These are phyloP conservation scores for Andrena fulva DNA, from an alignment of 2,888 invertebrate species.

Conservation along the genomic window DNA sequence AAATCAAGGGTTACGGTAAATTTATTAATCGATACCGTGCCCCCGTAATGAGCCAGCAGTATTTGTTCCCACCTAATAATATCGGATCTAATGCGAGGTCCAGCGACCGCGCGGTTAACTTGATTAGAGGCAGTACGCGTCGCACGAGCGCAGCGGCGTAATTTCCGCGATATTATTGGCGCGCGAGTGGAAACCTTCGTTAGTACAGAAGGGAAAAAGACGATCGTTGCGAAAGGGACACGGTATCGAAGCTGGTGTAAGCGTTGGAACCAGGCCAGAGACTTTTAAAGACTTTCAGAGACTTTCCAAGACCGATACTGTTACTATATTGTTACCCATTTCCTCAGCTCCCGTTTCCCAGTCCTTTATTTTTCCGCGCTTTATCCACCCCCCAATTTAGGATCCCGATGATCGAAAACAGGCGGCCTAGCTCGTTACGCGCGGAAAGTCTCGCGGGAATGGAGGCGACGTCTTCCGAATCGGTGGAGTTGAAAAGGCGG, in stretches of 20 bases:
- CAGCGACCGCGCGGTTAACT: slow-evolving; percentile 16
- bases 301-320: no score
- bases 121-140: slow-evolving; percentile 14
- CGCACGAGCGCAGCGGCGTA: not conserved
- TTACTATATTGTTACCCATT: no score
- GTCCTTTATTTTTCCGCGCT: no score
- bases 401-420: slow-evolving; percentile 34
- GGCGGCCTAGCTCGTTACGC: slow-evolving; percentile 56
- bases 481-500: slow-evolving; percentile 58
- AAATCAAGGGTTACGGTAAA: slow-evolving; percentile 39
- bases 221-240: slow-evolving; percentile 21
- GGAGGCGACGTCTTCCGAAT: slow-evolving; percentile 67
- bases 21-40: slow-evolving; percentile 38
- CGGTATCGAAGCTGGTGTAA: not conserved
- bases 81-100: not conserved
- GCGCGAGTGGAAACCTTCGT: slow-evolving; percentile 4
- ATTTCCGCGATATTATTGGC: slow-evolving; percentile 8
- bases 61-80: slow-evolving; percentile 34
- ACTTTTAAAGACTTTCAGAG: no score
- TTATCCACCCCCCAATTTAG: not conserved
- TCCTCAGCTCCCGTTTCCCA: no score
- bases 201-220: slow-evolving; percentile 30
- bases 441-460: slow-evolving; percentile 54
- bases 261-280: no score
- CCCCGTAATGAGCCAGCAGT: slow-evolving; percentile 40